phyloP scores from a whole-genome alignment of 1,140 invertebrate species.

The Drosophila virilis region DNA sequence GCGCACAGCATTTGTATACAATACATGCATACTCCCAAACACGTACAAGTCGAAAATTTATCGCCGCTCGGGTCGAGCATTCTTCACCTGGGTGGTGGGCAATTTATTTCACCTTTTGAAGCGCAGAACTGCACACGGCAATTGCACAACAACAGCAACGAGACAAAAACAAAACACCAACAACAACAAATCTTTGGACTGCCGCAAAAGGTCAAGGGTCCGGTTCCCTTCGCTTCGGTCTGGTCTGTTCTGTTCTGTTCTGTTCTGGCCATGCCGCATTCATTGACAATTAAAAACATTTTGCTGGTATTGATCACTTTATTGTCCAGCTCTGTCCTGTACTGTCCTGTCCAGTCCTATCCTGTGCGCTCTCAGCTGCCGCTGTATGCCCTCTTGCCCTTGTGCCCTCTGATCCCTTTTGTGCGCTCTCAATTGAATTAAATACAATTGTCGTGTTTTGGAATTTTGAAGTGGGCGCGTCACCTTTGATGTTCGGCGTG shows the following conservation, averaged over 20 bases:
- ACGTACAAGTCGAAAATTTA: slow-evolving; percentile 53
- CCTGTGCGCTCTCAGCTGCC: slow-evolving; percentile 49
- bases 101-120: slow-evolving; percentile 42
- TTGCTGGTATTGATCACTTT: slow-evolving; percentile 69
- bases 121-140: slow-evolving; percentile 36
- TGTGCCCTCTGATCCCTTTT: slow-evolving; percentile 28
- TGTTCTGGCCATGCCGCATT: slow-evolving; percentile 34
- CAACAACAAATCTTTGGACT: slow-evolving; percentile 37
- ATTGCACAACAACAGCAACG: slow-evolving; percentile 45
- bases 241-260: no score
- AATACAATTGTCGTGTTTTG: slow-evolving; percentile 66
- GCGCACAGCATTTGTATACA: background rate
- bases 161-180: background rate
- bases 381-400: slow-evolving; percentile 22
- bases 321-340: slow-evolving; percentile 55
- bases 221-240: background rate
- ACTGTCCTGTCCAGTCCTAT: slow-evolving; percentile 7
- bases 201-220: slow-evolving; percentile 71
- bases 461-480: slow-evolving; percentile 67
- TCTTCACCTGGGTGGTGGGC: slow-evolving; percentile 70
- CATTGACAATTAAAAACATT: slow-evolving; percentile 76
- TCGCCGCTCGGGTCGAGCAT: slow-evolving; percentile 38
- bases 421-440: slow-evolving; percentile 52
- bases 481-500: slow-evolving; percentile 63
- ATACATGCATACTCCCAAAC: slow-evolving; percentile 21